phyloP scores from a whole-genome alignment of 2,888 invertebrate genomes.

The Rotaria sp. region DNA sequence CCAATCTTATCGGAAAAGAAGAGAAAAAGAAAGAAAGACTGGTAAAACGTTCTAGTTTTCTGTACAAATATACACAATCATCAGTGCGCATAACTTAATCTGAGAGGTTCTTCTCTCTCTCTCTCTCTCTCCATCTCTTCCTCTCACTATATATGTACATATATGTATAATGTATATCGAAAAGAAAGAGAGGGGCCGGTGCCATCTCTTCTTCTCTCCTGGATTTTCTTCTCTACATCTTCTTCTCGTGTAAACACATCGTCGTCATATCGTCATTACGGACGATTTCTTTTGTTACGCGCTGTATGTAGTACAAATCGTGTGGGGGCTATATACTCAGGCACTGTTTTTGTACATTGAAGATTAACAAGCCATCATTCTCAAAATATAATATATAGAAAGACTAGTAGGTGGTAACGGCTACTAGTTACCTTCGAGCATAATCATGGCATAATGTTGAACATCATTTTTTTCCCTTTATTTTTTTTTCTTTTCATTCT shows the following conservation, averaged over 20 bases:
- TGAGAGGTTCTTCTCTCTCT: background rate
- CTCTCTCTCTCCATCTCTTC: background rate
- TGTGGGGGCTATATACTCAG: background rate
- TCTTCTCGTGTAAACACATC: background rate
- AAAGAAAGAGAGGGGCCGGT: background rate
- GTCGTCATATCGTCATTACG: background rate
- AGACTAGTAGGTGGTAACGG: background rate
- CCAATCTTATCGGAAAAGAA: conserved; percentile 9
- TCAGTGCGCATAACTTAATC: conserved; percentile 14
- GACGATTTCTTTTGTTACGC: conserved; percentile 16
- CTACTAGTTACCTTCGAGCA: background rate
- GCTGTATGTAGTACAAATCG: background rate
- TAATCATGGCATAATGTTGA: background rate
- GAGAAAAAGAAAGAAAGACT: background rate
- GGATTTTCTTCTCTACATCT: background rate
- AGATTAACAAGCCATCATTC: conserved; percentile 12
- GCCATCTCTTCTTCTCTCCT: background rate
- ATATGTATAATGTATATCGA: background rate
- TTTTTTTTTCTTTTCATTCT: background rate
- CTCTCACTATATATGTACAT: background rate
- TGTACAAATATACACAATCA: background rate
- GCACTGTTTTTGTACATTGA: background rate
- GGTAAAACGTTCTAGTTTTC: background rate
- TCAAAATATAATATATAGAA: background rate
- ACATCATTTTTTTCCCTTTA: background rate